phyloP scores from a whole-genome alignment of 1,140 invertebrate genomes.

The Brachionus calyciflorus region DNA sequence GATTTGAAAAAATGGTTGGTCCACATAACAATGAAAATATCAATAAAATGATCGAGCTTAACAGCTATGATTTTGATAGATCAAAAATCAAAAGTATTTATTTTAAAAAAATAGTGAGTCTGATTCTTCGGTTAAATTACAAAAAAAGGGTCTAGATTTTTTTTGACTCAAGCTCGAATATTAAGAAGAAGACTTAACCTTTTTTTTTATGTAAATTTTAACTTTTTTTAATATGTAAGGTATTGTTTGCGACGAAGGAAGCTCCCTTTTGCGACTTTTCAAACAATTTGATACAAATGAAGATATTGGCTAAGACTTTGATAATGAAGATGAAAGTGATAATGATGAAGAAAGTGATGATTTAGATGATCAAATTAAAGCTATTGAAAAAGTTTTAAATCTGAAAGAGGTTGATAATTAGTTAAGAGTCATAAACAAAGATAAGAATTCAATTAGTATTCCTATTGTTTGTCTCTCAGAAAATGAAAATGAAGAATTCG shows the following conservation, averaged over 20 bases:
- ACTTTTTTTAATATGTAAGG: no score
- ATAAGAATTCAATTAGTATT: background rate
- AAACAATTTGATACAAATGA: no score
- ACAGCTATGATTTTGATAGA: no score
- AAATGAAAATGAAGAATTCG: background rate
- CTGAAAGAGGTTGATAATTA: background rate
- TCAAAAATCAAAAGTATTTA: no score
- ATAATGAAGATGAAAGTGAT: background rate
- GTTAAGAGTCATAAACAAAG: background rate
- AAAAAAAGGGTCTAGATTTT: no score
- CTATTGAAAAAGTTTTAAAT: slow-evolving; percentile 2
- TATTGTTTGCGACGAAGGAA: no score
- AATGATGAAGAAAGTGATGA: background rate
- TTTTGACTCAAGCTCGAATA: no score
- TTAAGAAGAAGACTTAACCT: no score
- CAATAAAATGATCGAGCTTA: background rate
- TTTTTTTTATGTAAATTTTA: no score
- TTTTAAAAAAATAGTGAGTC: no score
- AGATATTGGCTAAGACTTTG: background rate
- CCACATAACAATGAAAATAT: background rate
- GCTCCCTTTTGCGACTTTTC: slow-evolving; percentile 1
- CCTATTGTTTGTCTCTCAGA: background rate
- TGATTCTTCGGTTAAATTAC: no score
- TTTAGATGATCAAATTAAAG: background rate
- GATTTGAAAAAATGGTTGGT: background rate